Evolutionary conservation across 2,888 invertebrate species (phyloP), one percentile per base, ranked within the genome.

Genomic region (Sialis lutaria): DNA sequence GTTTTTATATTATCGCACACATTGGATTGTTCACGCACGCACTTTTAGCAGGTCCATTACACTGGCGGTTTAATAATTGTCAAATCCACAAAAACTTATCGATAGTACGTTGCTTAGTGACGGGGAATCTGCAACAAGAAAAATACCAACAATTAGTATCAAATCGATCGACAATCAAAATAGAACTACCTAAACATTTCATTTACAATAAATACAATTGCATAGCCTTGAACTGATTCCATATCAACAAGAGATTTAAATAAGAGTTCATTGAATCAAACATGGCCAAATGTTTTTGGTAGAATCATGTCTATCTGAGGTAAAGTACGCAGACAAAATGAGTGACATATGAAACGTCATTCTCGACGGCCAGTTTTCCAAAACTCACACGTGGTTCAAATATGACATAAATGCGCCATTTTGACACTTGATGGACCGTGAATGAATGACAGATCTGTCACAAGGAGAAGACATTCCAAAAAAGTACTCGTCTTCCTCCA

Each of bases 361-460:
- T 44, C 22, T 37, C 12, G 35, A 45, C 45, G 35, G 13, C 30
- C 22, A 30, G 13, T 37, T 45, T 34, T 35, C 13, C 30, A 13
- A 35, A 13, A 35, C 33, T 35, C 45, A 35, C 34, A 35, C 45
- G 35, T 45, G 35, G 34, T 45, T 45, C 12, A 35, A 35, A 33
- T 30, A 45, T 35, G 45, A 30, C 22, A 33, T 33, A 35, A 45
- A 45, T 35, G 35, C 45, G 42, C 47, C 42, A 47, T 47, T 47
- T 31, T 35, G 42, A 35, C 47, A 42, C 39, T 47, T 37, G 47
- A 47, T 47, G 47, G 47, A 47, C 47, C 47, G 47, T 47, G 47
- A 42, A 47, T 47, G 22, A 22, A 22, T 22, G 22, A 22, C 22
- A 22, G 22, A 22, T 22, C 22, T 22, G 22, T 22, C 22, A 22